Conservation (phyloP, 2,888 invertebrate species). For the Metopia argyrocephala region DNA sequence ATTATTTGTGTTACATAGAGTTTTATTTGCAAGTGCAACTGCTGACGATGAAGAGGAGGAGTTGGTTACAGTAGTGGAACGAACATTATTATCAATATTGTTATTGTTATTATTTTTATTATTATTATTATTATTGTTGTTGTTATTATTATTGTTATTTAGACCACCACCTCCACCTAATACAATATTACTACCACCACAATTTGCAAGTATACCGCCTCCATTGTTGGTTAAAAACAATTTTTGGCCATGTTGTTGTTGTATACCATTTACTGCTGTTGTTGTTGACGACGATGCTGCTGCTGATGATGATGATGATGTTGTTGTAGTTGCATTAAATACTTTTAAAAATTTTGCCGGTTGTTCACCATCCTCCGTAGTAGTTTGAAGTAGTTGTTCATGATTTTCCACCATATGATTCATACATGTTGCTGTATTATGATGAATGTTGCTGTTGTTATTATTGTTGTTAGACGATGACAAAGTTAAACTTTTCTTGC, state of each 20-base stretch:
- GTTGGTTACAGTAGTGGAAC: slow-evolving; percentile 15
- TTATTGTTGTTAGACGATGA: background rate
- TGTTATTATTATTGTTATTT: no score
- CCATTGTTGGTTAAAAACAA: slow-evolving; percentile 47
- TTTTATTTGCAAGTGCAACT: slow-evolving; percentile 28
- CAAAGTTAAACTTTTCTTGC: slow-evolving; percentile 64
- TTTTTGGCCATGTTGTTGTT: slow-evolving; percentile 40
- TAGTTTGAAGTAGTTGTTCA: slow-evolving; percentile 39
- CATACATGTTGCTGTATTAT: slow-evolving; percentile 2
- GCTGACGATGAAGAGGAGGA: background rate
- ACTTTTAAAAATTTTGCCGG: slow-evolving; percentile 74
- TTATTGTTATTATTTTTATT: slow-evolving; percentile 55
- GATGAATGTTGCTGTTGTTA: slow-evolving; percentile 48
- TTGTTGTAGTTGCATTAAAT: slow-evolving; percentile 63
- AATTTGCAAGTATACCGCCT: slow-evolving; percentile 42
- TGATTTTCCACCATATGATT: slow-evolving; percentile 38
- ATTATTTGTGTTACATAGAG: slow-evolving; percentile 18
- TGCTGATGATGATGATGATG: background rate
- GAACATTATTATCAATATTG: slow-evolving; percentile 9
- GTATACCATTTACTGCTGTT: background rate
- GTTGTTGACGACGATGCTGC: background rate
- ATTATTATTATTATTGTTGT: slow-evolving; percentile 2
- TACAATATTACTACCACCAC: slow-evolving; percentile 69
- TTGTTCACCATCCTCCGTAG: slow-evolving; percentile 69
- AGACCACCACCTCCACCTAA: slow-evolving; percentile 51